These are phyloP conservation scores for Aulostomus chinensis DNA, from an alignment of 2,797 vertebrate genomes.

Conservation along the genomic window DNA sequence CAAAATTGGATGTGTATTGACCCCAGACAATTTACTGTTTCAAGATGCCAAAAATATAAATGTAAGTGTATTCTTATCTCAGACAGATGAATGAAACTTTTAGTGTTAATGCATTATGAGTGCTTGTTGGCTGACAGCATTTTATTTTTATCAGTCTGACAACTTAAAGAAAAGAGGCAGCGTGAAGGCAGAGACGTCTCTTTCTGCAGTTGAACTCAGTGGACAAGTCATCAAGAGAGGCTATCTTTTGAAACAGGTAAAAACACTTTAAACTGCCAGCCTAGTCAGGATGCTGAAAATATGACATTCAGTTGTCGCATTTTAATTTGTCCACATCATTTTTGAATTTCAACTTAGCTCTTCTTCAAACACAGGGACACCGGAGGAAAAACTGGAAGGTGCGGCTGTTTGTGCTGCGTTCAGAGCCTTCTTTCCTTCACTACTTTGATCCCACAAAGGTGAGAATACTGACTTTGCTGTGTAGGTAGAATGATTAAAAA, in stretches of 20 bases:
- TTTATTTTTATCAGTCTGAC: constrained; percentile 77
- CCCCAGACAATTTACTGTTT: too few species aligned
- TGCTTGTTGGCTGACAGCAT: neutral
- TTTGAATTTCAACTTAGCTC: neutral
- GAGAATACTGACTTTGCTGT: constrained; percentile 2
- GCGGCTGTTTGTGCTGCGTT: constrained; percentile 91
- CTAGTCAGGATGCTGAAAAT: too few species aligned
- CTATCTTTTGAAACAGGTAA: constrained; percentile 94
- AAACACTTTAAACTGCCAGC: neutral
- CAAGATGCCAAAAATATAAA: too few species aligned
- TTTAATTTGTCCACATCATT: neutral
- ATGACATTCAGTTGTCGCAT: neutral
- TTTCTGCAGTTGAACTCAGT: constrained; percentile 87
- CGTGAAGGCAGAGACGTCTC: constrained; percentile 83
- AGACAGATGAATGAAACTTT: too few species aligned
- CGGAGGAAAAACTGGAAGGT: constrained; percentile 98
- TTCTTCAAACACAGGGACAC: constrained; percentile 84
- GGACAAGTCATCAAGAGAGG: constrained; percentile 90
- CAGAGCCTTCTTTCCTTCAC: constrained; percentile 90
- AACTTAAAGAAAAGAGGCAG: constrained; percentile 82
- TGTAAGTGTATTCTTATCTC: too few species aligned
- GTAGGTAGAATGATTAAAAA: neutral
- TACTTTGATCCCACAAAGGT: constrained; percentile 95
- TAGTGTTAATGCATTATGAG: too few species aligned
- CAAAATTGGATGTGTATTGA: too few species aligned